Base-by-base conservation (phyloP, 1,140 invertebrate genomes). In the Papilio dardanus region DNA sequence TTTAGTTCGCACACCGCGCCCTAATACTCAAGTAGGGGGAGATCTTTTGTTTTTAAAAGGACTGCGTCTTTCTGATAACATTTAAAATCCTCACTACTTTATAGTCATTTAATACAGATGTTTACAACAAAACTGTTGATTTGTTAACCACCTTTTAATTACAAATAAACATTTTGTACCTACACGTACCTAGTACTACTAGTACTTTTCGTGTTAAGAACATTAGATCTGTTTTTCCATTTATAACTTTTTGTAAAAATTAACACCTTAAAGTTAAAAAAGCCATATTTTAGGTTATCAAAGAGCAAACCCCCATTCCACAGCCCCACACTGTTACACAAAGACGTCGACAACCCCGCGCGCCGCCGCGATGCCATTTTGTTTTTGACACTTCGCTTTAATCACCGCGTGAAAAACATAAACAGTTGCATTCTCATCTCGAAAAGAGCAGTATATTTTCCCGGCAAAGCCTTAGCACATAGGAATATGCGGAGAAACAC, bases 311-410 rank as follows among this genome's bases (percentile, higher is more conserved):
- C 21, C 50, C 21, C 54, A 14, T 16, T 24, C 24, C 12, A 82
- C 76, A 75, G 80, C 74, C 75, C 80, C 79, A 71, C 74, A 75
- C 81, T 85, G 80, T 79, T 80, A 73, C 76, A 77, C 78, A 82
- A 79, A 86, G 76, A 82, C 79, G 76, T 67, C 79, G 50, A 67
- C 78, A 75, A 82, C 83, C 84, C 78, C 71, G 69, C 83, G 84
- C 71, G 69, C 77, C 79, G 82, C 80, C 81, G 80, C 81, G 78
- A 79, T 85, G 76, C 83, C 84, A 90, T 93, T 92, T 93, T 91
- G 89, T 91, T 92, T 92, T 92, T 91, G 89, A 91, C 90, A 93
- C 90, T 91, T 90, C 91, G 89, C 88, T 91, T 91, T 91, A 92
- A 92, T 92, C 89, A 91, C 90, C 86, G 88, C 87, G 86, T 87